Evolutionary conservation across 1,140 invertebrate genomes (phyloP), one percentile per base, ranked within the genome.

Genomic region (Phymorhynchus buccinoides): DNA sequence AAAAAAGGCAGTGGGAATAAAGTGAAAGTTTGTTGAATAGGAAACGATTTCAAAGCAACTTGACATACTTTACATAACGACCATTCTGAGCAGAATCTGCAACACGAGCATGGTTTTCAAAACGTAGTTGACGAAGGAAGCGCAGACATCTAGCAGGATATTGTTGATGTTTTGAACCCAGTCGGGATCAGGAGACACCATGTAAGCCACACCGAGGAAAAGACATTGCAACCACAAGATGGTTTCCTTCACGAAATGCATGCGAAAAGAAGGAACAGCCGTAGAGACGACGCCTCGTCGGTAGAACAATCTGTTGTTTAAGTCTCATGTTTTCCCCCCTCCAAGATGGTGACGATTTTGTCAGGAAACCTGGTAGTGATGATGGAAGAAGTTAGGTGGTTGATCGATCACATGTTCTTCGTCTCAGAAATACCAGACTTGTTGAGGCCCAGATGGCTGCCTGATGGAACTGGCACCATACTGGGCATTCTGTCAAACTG

Each of bases 201-300:
- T 41, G 6, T 37, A 37, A 16, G 3, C 32, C 3, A 75, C 35
- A 7, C 37, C 73, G 14, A 35, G 73, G 9, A 41, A 1, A 16
- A 75, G 27, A 22, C 27, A 75, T 9, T 7, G 6, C 18, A 75
- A 37, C 73, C 73, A 75, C 1, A 75, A 27, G 18, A 75, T 41
- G 16, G 37, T 75, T 41, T 75, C 73, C 27, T 75, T 75, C 9
- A 75, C 73, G 35, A 41, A 75, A 75, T 75, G 73, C 73, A 75
- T 75, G 18, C 1, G 37, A 75, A 22, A 41, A 7, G 18, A 12
- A 35, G 12, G n/a, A 32, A 32, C 0, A 14, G 68, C 68, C 7
- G 30, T n/a, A n/a, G n/a, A n/a, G n/a, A n/a, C 6, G 35, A 7
- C 37, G 73, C 73, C 35, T 14, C 73, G 18, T 41, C 14, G 14